Evolutionary conservation across 2,888 invertebrate species (phyloP).

Genomic region (Drosophila ezoana): DNA sequence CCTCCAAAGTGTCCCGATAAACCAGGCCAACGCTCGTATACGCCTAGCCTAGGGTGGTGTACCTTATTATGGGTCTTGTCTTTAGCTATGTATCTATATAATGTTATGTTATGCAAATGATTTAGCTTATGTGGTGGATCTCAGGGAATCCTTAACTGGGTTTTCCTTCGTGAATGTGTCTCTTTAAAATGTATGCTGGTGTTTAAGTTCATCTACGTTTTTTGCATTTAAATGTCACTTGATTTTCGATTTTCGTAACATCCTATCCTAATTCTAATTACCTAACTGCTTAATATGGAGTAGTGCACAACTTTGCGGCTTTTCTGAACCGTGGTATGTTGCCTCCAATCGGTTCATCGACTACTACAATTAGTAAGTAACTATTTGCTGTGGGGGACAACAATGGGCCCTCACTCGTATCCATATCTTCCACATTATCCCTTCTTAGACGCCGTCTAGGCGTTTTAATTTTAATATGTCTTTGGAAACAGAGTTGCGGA

Average conservation of each 20-base stretch:
- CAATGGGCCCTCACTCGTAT: conserved; percentile 28
- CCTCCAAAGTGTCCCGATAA: conserved; percentile 28
- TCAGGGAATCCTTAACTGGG: conserved; percentile 29
- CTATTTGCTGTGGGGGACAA: conserved; percentile 53
- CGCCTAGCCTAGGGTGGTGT: conserved; percentile 43
- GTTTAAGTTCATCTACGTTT: conserved; percentile 44
- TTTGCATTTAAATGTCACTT: conserved; percentile 78
- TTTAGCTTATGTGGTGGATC: conserved; percentile 7
- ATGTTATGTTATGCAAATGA: conserved; percentile 37
- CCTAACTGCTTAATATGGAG: neutral
- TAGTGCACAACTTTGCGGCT: no score
- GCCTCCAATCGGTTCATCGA: conserved; percentile 11
- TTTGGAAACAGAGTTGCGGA: conserved; percentile 72
- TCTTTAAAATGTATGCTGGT: conserved; percentile 37
- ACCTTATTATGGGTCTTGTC: conserved; percentile 25
- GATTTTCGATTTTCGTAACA: conserved; percentile 22
- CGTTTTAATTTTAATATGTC: conserved; percentile 69
- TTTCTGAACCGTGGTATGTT: conserved; percentile 9
- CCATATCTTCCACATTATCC: conserved; percentile 26
- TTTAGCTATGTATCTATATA: conserved; percentile 36
- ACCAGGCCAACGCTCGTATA: conserved; percentile 5
- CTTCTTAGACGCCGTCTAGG: conserved; percentile 27
- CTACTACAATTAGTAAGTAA: conserved; percentile 50
- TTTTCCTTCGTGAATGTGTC: conserved; percentile 26
- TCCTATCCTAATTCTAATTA: conserved; percentile 45